Base-by-base conservation (phyloP, 2,888 invertebrate species). In the Drosophila setosimentum region DNA sequence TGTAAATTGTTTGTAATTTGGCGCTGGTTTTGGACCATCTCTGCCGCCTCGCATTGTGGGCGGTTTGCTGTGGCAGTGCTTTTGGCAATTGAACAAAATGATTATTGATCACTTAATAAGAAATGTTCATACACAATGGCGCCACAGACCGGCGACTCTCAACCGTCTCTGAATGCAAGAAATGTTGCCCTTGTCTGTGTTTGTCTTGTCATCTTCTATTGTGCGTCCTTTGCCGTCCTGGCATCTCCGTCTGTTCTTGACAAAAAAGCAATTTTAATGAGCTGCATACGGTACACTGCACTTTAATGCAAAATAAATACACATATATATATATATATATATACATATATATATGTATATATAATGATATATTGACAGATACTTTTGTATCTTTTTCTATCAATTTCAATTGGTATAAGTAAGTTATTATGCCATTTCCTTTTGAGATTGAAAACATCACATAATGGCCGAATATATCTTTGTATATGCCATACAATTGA, bases 61-160 rank as follows among this genome's bases (percentile, higher is more conserved):
- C 72, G 67, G 63, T 53, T 68, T 68, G 48, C 45, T 71, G 54
- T 21, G 32, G 21, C 51, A 83, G 68, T 87, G 90, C 85, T 82
- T 76, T 87, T 85, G 85, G 90, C 85, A 82, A 87, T 85, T 85
- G 75, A 82, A 85, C 90, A 89, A 90, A 90, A 87, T 89, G 83
- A 88, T 90, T 87, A 90, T 87, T 87, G 90, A 87, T 90, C 83
- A 86, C 89, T 90, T 90, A 87, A 87, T 87, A 87, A 80, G 90
- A 89, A 90, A 82, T 74, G 75, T 66, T 50, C 68, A 70, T 77
- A 77, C 85, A 79, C 76, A 84, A 89, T 77, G 90, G 84, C 88
- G 90, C 86, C 85, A 75, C 57, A 58, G 63, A 68, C 66, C 27
- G 55, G 29, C 27, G 18, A 33, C 35, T 37, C 37, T 27, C 29